Conservation (phyloP, 2,797 vertebrate species). For the Crenuchus spilurus region DNA sequence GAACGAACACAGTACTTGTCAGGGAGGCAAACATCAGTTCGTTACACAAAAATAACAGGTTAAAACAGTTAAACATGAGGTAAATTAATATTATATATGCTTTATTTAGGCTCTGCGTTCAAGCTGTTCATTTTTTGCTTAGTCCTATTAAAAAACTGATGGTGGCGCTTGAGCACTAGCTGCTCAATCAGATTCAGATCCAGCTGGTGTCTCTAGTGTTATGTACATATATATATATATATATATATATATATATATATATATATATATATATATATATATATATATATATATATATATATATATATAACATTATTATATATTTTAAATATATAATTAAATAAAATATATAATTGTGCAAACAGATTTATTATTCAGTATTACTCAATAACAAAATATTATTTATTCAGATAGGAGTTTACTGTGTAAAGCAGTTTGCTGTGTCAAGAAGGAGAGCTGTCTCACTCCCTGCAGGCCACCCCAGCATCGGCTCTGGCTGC, state of each 20-base stretch:
- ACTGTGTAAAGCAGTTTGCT: conserved; percentile 45
- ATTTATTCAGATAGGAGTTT: conserved; percentile 23
- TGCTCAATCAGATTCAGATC: too few relatives aligned
- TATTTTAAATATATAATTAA: too few relatives aligned
- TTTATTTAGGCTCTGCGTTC: neutral
- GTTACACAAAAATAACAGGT: conserved; percentile 7
- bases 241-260: too few relatives aligned
- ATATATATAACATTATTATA: too few relatives aligned
- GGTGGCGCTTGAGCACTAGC: conserved; percentile 71
- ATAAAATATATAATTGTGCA: conserved; percentile 35
- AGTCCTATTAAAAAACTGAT: conserved; percentile 54
- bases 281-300: too few relatives aligned
- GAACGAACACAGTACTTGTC: conserved; percentile 36
- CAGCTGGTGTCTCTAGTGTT: too few relatives aligned
- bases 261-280: too few relatives aligned
- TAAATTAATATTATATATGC: neutral
- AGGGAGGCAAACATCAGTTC: conserved; percentile 17
- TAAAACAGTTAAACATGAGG: conserved; percentile 14
- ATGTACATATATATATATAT: neutral
- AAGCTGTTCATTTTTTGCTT: neutral
- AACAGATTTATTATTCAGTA: conserved; percentile 12
- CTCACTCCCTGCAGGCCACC: conserved; percentile 47
- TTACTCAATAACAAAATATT: too few relatives aligned
- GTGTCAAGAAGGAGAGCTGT: conserved; percentile 51
- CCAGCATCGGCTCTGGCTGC: conserved; percentile 51